Evolutionary conservation across 2,888 invertebrate genomes (phyloP).

Genomic region (Mycalesis mineus): DNA sequence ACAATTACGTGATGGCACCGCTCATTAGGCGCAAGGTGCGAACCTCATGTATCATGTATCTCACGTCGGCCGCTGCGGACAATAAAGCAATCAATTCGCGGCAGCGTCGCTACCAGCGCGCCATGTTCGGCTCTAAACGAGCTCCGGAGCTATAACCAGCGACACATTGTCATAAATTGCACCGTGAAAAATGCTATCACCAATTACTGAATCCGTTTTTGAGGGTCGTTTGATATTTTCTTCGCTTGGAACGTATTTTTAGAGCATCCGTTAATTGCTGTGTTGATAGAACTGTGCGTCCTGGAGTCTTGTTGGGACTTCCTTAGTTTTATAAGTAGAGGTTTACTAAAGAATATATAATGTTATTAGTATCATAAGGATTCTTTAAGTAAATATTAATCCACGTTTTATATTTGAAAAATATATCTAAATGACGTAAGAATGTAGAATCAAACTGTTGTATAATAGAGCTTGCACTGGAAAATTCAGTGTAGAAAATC

Average conservation of each 20-base stretch:
- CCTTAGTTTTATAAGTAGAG: too few species aligned
- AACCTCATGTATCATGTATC: conserved; percentile 73
- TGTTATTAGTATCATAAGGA: background rate
- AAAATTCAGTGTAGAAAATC: too few species aligned
- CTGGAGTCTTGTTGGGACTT: background rate
- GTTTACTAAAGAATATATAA: background rate
- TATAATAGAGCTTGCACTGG: too few species aligned
- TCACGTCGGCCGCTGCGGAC: conserved; percentile 62
- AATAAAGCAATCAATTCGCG: conserved; percentile 75
- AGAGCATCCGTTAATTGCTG: background rate
- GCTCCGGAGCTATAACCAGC: conserved; percentile 42
- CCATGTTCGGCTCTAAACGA: conserved; percentile 46
- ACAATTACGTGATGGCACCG: conserved; percentile 64
- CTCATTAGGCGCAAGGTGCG: conserved; percentile 65
- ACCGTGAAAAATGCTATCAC: conserved; percentile 5
- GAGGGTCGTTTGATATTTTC: conserved; percentile 8
- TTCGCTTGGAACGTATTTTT: background rate
- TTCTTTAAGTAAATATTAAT: background rate
- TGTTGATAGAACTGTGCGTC: background rate
- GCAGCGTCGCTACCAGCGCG: conserved; percentile 35
- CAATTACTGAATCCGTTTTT: conserved; percentile 4
- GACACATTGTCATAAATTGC: conserved; percentile 20
- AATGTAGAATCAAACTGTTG: too few species aligned
- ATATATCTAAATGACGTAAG: background rate
- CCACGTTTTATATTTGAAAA: background rate